Percentiles rank a stretch among this genome's conserved stretches.
These are phyloP conservation scores for Polyploca ridens DNA, from an alignment of 2,888 invertebrate species.

Conservation along the genomic window DNA sequence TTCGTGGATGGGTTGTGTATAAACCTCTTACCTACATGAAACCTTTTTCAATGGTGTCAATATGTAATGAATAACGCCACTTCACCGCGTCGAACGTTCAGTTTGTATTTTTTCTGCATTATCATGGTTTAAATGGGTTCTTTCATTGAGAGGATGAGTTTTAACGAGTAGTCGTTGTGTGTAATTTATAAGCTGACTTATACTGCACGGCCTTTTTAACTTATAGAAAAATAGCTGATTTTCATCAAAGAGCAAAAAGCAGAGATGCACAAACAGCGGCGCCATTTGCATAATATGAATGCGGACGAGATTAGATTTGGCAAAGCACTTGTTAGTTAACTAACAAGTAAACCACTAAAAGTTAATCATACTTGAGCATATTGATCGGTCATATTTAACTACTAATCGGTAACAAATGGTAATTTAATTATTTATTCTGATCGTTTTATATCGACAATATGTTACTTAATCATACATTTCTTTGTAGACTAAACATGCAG, in stretches of 20 bases:
- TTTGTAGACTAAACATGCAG: neutral
- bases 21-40: conserved; percentile 1
- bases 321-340: too few relatives aligned
- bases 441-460: neutral
- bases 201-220: too few relatives aligned
- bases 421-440: neutral
- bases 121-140: neutral
- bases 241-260: too few relatives aligned
- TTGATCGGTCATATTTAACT: neutral
- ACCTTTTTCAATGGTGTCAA: conserved; percentile 17
- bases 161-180: neutral
- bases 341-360: too few relatives aligned
- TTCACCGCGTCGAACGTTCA: conserved; percentile 21
- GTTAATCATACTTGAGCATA: conserved; percentile 5
- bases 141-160: neutral
- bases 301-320: too few relatives aligned
- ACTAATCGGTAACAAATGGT: neutral
- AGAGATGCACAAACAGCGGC: too few relatives aligned
- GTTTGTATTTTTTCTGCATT: conserved; percentile 16
- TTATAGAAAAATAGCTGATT: too few relatives aligned
- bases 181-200: too few relatives aligned
- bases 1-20: neutral
- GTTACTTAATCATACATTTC: too few relatives aligned
- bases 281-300: too few relatives aligned
- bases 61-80: conserved; percentile 30